Evolutionary conservation across 2,888 invertebrate species (phyloP).

Genomic region (Tubulanus polymorphus): DNA sequence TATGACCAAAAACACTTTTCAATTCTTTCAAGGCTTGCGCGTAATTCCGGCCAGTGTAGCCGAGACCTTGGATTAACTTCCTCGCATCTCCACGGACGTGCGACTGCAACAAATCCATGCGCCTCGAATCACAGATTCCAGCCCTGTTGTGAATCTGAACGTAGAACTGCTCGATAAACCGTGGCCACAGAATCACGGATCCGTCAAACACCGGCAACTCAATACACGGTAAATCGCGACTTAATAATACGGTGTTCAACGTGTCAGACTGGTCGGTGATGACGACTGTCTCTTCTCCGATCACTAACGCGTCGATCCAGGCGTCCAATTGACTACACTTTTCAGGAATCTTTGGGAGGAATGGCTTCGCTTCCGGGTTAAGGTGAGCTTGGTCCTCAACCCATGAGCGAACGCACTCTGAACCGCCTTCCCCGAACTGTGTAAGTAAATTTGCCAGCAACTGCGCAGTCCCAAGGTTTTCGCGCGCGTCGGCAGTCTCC

Average conservation of each 20-base stretch:
- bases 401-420: no score
- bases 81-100: neutral
- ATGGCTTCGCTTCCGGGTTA: neutral
- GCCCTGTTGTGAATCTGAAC: neutral
- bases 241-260: neutral
- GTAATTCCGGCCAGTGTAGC: neutral
- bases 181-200: neutral
- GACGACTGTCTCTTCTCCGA: neutral
- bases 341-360: neutral
- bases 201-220: neutral
- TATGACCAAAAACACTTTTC: neutral
- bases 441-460: no score
- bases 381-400: no score
- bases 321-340: neutral
- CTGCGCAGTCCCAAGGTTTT: no score
- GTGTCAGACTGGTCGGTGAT: neutral
- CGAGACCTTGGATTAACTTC: neutral
- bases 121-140: neutral
- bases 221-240: neutral
- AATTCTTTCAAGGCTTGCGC: neutral
- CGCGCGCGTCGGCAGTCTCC: no score
- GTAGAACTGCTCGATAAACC: neutral
- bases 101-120: neutral
- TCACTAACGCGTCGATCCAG: neutral
- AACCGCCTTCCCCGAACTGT: no score